A percentile compares a stretch with the other conserved stretches of the same genome.
Evolutionary conservation across 2,888 invertebrate species (phyloP).

Genomic region (Pandemis heparana): DNA sequence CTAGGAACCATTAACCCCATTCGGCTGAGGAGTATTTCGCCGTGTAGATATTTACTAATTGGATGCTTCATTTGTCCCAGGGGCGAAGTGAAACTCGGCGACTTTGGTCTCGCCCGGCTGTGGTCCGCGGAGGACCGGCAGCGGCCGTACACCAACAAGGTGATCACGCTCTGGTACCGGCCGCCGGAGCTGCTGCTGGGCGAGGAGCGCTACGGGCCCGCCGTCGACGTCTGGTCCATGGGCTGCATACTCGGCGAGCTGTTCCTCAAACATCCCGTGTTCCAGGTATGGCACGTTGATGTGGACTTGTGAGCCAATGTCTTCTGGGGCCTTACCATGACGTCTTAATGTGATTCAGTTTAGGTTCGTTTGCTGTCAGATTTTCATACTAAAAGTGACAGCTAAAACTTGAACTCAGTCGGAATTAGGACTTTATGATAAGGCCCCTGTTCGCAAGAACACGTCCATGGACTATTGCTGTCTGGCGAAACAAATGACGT

Average conservation of each 20-base stretch:
- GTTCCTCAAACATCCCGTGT: constrained; percentile 97
- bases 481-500: no score
- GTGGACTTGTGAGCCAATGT: neutral
- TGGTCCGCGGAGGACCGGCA: constrained; percentile 98
- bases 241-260: constrained; percentile 99
- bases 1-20: no score
- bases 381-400: no score
- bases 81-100: constrained; percentile 99
- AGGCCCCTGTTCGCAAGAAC: no score
- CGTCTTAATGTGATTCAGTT: no score
- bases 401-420: no score
- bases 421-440: no score
- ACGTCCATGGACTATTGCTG: no score
- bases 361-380: no score
- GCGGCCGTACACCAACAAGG: constrained; percentile 98
- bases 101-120: constrained; percentile 98
- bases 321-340: no score
- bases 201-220: constrained; percentile 98
- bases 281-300: constrained; percentile 88
- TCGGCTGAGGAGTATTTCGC: no score
- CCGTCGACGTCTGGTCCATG: constrained; percentile 99
- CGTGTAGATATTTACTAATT: neutral
- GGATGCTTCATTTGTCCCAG: constrained; percentile 75
- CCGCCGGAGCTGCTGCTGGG: constrained; percentile 98
- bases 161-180: constrained; percentile 99